A percentile compares a stretch with the other conserved stretches of the same genome.
These are phyloP conservation scores for Spilogale gracilis DNA, from an alignment of 2,113 vertebrate species.

Conservation along the genomic window DNA sequence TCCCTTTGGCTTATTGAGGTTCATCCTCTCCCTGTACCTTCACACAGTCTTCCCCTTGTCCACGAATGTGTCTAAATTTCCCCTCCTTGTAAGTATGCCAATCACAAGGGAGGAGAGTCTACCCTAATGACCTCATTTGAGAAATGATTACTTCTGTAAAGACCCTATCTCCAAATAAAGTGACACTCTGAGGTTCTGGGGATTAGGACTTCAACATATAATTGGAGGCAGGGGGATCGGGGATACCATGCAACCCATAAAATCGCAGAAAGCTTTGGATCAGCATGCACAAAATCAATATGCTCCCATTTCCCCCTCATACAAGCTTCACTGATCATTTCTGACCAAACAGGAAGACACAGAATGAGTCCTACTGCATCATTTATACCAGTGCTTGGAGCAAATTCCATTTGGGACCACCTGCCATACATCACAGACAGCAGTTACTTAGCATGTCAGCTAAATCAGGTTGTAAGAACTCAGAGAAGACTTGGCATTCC, in stretches of 20 bases:
- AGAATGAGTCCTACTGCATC: neutral
- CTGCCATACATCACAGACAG: neutral
- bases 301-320: neutral
- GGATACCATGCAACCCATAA: too few species aligned
- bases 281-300: neutral
- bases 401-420: too few species aligned
- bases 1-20: fast-evolving
- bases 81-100: neutral
- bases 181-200: too few species aligned
- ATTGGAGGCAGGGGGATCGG: neutral
- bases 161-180: neutral
- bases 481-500: neutral
- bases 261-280: neutral
- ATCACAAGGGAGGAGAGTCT: too few species aligned
- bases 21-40: neutral
- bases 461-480: too few species aligned
- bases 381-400: neutral
- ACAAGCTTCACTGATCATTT: neutral
- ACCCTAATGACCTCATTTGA: neutral
- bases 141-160: neutral
- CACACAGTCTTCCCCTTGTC: too few species aligned
- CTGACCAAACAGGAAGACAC: neutral
- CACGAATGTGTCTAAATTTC: too few species aligned
- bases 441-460: too few species aligned
- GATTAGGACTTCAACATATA: neutral